Evolutionary conservation across 2,888 invertebrate genomes (phyloP).

Genomic region (Campopleginae sp.): DNA sequence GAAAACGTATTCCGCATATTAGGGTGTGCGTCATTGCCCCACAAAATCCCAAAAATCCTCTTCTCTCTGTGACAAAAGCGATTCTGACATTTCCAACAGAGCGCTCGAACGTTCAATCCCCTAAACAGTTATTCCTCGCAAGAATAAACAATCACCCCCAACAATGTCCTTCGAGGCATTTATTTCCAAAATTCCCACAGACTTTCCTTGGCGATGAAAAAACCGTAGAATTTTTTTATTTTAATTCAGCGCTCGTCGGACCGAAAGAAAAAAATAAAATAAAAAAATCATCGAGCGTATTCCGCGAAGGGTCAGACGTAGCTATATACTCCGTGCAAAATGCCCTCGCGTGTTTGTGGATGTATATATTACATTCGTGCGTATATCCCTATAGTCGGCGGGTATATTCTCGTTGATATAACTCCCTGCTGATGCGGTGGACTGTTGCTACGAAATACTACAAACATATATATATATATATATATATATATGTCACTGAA

Average conservation of each 20-base stretch:
- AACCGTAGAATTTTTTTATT: background rate
- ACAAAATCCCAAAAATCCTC: constrained; percentile 15
- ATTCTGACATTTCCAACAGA: background rate
- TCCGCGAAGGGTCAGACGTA: constrained; percentile 7
- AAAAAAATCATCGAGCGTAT: constrained; percentile 10
- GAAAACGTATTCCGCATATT: constrained; percentile 5
- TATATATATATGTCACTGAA: constrained; percentile 49
- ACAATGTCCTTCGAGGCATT: background rate
- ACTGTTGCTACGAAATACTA: background rate
- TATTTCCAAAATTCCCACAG: background rate
- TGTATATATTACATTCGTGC: background rate
- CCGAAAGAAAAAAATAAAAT: background rate
- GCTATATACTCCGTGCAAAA: constrained; percentile 11
- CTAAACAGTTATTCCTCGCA: too few species aligned
- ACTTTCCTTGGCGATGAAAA: background rate
- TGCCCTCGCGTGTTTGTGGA: background rate
- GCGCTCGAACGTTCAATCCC: background rate
- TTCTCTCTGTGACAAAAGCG: background rate
- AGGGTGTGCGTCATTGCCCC: constrained; percentile 44
- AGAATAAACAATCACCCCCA: too few species aligned
- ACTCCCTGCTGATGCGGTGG: background rate
- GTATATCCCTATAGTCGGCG: background rate
- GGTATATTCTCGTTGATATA: background rate
- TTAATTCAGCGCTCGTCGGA: background rate
- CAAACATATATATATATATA: background rate